phyloP scores from a whole-genome alignment of 2,113 vertebrate genomes.

The Daphoenositta chrysoptera region DNA sequence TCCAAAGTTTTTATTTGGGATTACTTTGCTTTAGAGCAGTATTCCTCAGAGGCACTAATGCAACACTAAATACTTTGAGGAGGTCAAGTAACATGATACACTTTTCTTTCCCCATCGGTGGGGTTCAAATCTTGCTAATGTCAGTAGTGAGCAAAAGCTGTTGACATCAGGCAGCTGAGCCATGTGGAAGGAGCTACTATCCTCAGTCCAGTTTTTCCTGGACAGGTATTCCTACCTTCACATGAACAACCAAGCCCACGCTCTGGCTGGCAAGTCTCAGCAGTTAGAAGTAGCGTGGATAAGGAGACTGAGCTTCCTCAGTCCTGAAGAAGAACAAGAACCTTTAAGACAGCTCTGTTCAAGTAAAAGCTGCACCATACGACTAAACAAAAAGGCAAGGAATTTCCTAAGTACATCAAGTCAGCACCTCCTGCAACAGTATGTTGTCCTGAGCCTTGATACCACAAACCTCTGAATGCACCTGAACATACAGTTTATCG shows the following conservation, averaged over 20 bases:
- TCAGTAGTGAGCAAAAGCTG: slow-evolving; percentile 32
- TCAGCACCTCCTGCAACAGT: not conserved
- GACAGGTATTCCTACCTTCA: slow-evolving; percentile 9
- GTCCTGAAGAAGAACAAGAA: not conserved
- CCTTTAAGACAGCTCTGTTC: not conserved
- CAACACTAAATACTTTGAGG: not conserved
- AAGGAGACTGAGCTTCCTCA: not conserved
- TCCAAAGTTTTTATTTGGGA: not conserved
- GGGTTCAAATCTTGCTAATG: slow-evolving; percentile 24
- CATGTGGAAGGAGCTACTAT: not conserved
- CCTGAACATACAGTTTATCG: not conserved
- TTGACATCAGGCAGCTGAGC: slow-evolving; percentile 31
- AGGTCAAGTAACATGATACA: not conserved
- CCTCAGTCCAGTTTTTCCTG: not conserved
- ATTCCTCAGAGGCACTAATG: slow-evolving; percentile 27
- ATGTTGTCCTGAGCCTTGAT: not conserved
- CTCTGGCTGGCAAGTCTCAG: not conserved
- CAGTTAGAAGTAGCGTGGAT: not conserved
- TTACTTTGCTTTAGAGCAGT: not conserved
- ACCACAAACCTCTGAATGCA: not conserved
- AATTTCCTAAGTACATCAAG: not conserved
- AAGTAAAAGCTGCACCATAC: not conserved
- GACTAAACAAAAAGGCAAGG: not conserved
- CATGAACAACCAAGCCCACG: not conserved
- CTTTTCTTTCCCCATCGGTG: not conserved